phyloP scores from a whole-genome alignment of 1,140 invertebrate species.

The Cylas formicarius region DNA sequence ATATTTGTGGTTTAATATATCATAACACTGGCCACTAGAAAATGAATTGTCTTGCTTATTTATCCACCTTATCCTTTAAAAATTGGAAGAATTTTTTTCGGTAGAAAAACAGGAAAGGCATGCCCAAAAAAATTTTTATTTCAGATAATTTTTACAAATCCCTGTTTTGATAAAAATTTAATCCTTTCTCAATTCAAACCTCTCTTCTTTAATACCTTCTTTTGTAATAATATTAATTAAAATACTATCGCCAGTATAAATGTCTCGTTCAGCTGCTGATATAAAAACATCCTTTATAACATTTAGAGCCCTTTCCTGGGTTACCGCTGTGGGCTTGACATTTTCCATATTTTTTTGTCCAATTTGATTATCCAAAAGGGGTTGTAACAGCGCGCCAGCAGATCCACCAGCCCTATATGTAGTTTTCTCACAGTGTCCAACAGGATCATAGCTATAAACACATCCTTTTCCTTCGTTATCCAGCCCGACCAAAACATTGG shows the following conservation, averaged over 20 bases:
- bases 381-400: slow-evolving; percentile 70
- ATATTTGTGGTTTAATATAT: too few relatives aligned
- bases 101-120: too few relatives aligned
- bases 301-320: slow-evolving; percentile 70
- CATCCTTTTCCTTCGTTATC: slow-evolving; percentile 84
- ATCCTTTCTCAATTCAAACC: slow-evolving; percentile 70
- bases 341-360: slow-evolving; percentile 78
- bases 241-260: slow-evolving; percentile 91
- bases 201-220: slow-evolving; percentile 69
- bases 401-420: slow-evolving; percentile 80
- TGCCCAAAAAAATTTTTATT: too few relatives aligned
- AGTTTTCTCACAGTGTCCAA: slow-evolving; percentile 83
- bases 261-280: slow-evolving; percentile 94
- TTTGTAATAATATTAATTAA: slow-evolving; percentile 85
- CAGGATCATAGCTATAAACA: slow-evolving; percentile 94
- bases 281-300: slow-evolving; percentile 94
- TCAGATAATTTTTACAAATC: too few relatives aligned
- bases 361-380: slow-evolving; percentile 85
- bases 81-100: too few relatives aligned
- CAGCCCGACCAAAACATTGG: slow-evolving; percentile 88
- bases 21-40: too few relatives aligned
- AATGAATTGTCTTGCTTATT: too few relatives aligned
- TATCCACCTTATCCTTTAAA: too few relatives aligned
- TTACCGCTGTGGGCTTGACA: slow-evolving; percentile 56
- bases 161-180: too few relatives aligned